Percentiles rank a stretch among this genome's conserved stretches.
Conservation (phyloP, 2,888 invertebrate genomes). For the Dilophus febrilis region DNA sequence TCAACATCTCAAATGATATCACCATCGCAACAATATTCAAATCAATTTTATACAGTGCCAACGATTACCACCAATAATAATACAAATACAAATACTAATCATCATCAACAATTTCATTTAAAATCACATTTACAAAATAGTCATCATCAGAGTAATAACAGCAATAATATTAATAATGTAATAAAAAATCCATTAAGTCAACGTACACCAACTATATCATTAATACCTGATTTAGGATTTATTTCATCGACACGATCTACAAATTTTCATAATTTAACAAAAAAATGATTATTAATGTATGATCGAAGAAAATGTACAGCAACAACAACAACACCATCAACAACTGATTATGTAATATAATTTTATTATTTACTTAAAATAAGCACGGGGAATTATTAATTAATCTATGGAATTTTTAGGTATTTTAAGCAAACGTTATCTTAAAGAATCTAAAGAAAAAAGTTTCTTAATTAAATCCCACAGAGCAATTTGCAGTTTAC, state of each 20-base stretch:
- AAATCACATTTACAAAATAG: slow-evolving; percentile 8
- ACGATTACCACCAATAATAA: not conserved
- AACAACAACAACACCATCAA: not conserved
- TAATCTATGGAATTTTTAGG: too few relatives aligned
- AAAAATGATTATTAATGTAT: slow-evolving; percentile 27
- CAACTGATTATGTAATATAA: too few relatives aligned
- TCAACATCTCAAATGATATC: not conserved
- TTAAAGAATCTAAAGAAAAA: too few relatives aligned
- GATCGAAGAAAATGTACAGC: slow-evolving; percentile 9
- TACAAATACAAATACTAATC: not conserved
- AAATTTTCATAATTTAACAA: slow-evolving; percentile 14
- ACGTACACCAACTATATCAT: slow-evolving; percentile 30
- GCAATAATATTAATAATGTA: slow-evolving; percentile 10
- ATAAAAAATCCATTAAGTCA: slow-evolving; percentile 15
- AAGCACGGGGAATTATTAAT: too few relatives aligned
- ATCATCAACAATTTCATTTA: not conserved
- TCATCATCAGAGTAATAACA: slow-evolving; percentile 10
- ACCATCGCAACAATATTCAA: slow-evolving; percentile 4
- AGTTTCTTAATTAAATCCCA: too few relatives aligned
- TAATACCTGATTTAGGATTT: slow-evolving; percentile 38
- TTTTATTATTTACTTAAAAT: too few relatives aligned
- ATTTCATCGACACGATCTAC: slow-evolving; percentile 29
- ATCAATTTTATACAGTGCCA: slow-evolving; percentile 1
- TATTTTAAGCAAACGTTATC: too few relatives aligned
- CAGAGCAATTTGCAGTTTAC: too few relatives aligned